Percentiles rank a stretch among this genome's conserved stretches.
Conservation (phyloP, 2,888 invertebrate genomes). For the Elaeidobius kamerunicus region DNA sequence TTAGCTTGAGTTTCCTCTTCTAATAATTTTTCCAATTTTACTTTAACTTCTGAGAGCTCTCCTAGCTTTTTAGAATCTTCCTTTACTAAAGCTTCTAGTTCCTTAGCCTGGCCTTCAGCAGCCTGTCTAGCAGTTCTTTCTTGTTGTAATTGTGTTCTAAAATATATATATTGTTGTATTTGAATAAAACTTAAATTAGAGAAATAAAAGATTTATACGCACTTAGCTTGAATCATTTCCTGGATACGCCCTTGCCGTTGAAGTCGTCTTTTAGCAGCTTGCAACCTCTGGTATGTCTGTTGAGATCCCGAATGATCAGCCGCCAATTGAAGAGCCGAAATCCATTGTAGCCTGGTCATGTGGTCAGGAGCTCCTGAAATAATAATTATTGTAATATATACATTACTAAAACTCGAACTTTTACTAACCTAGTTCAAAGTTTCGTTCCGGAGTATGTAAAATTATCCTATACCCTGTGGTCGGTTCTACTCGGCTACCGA, state of each 20-base stretch:
- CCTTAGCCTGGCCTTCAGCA: conserved; percentile 60
- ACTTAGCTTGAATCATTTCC: conserved; percentile 56
- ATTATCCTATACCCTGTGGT: conserved; percentile 63
- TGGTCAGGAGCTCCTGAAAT: conserved; percentile 64
- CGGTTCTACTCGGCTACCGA: conserved; percentile 64
- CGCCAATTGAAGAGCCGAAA: conserved; percentile 70
- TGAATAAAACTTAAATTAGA: background rate
- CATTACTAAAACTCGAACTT: background rate
- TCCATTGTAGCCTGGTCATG: conserved; percentile 73
- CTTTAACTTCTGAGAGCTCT: conserved; percentile 69
- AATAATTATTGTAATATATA: background rate
- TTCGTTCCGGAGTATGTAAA: conserved; percentile 66
- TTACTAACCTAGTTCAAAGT: conserved; percentile 57
- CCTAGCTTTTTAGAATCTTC: conserved; percentile 70
- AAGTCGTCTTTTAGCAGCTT: conserved; percentile 53
- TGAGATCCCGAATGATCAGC: conserved; percentile 65
- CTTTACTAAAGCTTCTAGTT: conserved; percentile 65
- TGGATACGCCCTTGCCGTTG: conserved; percentile 57
- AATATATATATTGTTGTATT: too few relatives aligned
- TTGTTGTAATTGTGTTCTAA: conserved; percentile 59
- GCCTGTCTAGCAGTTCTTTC: conserved; percentile 62
- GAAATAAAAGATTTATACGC: conserved; percentile 2
- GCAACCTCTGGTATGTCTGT: conserved; percentile 67
- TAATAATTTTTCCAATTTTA: conserved; percentile 66
- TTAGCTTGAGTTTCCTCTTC: conserved; percentile 84